Percentiles rank a stretch among this genome's conserved stretches.
These are phyloP conservation scores for Phoebastria nigripes DNA, from an alignment of 2,797 vertebrate species.

Conservation along the genomic window DNA sequence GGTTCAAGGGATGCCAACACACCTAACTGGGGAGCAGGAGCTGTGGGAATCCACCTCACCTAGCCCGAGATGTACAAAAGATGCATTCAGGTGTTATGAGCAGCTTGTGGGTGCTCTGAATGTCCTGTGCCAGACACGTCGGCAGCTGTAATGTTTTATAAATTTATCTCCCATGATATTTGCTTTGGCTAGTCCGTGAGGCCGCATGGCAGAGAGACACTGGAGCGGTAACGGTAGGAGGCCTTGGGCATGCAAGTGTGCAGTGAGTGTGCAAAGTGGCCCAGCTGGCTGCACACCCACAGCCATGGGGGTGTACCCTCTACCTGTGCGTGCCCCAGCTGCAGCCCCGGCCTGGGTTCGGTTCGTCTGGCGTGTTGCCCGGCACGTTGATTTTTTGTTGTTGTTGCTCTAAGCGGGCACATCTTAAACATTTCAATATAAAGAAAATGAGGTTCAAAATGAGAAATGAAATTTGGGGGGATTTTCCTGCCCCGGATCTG, in stretches of 20 bases:
- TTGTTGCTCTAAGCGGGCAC: background rate
- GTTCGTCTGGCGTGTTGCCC: background rate
- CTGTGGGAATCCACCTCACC: background rate
- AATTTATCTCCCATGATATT: background rate
- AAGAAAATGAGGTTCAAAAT: background rate
- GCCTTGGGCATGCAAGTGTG: background rate
- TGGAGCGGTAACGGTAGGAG: background rate
- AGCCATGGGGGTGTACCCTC: background rate
- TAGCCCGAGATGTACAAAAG: background rate
- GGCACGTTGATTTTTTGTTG: accelerated
- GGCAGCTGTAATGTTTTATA: background rate
- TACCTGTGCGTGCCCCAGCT: accelerated
- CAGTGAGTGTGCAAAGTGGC: background rate
- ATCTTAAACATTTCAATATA: background rate
- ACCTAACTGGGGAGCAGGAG: background rate
- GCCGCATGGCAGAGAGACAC: background rate
- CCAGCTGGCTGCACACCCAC: background rate
- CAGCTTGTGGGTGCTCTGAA: background rate
- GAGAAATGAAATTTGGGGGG: background rate
- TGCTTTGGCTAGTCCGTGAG: background rate
- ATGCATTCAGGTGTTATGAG: background rate
- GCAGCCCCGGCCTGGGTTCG: accelerated
- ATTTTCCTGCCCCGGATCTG: background rate
- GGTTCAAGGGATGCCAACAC: background rate
- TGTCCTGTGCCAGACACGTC: accelerated